A percentile compares a stretch with the other conserved stretches of the same genome.
Evolutionary conservation across 2,888 invertebrate genomes (phyloP).

Genomic region (Gerosis bhagava): DNA sequence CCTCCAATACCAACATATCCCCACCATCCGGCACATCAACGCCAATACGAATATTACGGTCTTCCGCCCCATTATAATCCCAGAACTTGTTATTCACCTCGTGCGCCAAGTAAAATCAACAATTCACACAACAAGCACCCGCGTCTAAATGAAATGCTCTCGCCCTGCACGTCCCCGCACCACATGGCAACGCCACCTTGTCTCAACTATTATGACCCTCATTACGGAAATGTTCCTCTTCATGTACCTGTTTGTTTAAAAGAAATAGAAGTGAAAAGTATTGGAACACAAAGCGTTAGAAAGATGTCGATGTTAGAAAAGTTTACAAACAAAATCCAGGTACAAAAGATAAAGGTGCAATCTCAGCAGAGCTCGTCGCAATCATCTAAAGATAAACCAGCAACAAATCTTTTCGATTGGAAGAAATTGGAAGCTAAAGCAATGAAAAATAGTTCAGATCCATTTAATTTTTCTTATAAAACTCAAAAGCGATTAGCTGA

Average conservation of each 20-base stretch:
- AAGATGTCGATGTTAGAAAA: slow-evolving; percentile 59
- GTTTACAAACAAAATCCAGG: slow-evolving; percentile 50
- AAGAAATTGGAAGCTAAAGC: slow-evolving; percentile 50
- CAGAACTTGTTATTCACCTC: slow-evolving; percentile 22
- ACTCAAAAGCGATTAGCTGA: slow-evolving; percentile 53
- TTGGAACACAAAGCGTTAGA: slow-evolving; percentile 65
- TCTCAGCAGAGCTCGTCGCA: slow-evolving; percentile 10
- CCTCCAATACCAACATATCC: slow-evolving; percentile 39
- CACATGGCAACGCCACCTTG: slow-evolving; percentile 14
- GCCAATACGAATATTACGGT: slow-evolving; percentile 14
- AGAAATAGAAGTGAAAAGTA: slow-evolving; percentile 71
- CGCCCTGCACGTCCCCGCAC: slow-evolving; percentile 22
- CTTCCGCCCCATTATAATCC: slow-evolving; percentile 35
- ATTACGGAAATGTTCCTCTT: slow-evolving; percentile 39
- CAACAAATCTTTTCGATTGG: slow-evolving; percentile 45
- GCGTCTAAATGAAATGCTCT: no score
- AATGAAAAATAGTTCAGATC: slow-evolving; percentile 41
- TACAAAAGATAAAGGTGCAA: slow-evolving; percentile 8
- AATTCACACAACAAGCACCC: slow-evolving; percentile 25
- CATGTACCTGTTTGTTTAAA: slow-evolving; percentile 64
- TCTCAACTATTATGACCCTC: slow-evolving; percentile 28
- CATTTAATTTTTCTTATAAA: slow-evolving; percentile 47
- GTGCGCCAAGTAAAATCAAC: slow-evolving; percentile 16
- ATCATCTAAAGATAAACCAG: slow-evolving; percentile 3
- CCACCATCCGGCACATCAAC: neutral